phyloP scores from a whole-genome alignment of 2,797 vertebrate genomes.

The Rhyacichthys aspro region DNA sequence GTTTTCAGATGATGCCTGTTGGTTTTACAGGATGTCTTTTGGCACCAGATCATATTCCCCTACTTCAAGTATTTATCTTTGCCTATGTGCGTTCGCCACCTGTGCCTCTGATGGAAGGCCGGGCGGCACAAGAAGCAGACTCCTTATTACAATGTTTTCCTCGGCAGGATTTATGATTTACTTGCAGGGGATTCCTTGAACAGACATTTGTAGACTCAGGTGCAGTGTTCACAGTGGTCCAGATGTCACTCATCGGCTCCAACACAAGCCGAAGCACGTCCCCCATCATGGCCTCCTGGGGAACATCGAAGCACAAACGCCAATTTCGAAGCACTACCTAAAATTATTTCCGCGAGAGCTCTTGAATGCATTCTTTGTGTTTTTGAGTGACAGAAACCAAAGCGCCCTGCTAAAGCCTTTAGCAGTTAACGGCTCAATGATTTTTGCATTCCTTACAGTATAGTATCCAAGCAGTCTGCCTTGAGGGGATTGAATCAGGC shows the following conservation, averaged over 20 bases:
- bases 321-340: constrained; percentile 66
- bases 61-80: constrained; percentile 59
- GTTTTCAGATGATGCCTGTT: constrained; percentile 54
- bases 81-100: constrained; percentile 58
- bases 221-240: constrained; percentile 53
- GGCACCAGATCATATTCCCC: constrained; percentile 58
- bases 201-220: constrained; percentile 49
- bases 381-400: constrained; percentile 37
- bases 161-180: constrained; percentile 50
- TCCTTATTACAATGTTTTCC: constrained; percentile 51
- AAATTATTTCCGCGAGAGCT: constrained; percentile 73
- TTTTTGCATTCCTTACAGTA: constrained; percentile 63
- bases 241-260: constrained; percentile 71
- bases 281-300: constrained; percentile 62
- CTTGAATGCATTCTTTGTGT: constrained; percentile 77
- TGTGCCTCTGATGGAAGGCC: constrained; percentile 39
- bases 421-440: constrained; percentile 54
- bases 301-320: constrained; percentile 76
- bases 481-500: constrained; percentile 40
- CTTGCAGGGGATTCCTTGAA: constrained; percentile 11
- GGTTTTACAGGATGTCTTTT: constrained; percentile 52
- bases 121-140: constrained; percentile 32
- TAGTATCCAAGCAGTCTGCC: constrained; percentile 50
- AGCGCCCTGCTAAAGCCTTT: constrained; percentile 53
- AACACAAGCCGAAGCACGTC: constrained; percentile 74